Base-by-base conservation (phyloP, 1,140 invertebrate species). In the Habropoda laboriosa region DNA sequence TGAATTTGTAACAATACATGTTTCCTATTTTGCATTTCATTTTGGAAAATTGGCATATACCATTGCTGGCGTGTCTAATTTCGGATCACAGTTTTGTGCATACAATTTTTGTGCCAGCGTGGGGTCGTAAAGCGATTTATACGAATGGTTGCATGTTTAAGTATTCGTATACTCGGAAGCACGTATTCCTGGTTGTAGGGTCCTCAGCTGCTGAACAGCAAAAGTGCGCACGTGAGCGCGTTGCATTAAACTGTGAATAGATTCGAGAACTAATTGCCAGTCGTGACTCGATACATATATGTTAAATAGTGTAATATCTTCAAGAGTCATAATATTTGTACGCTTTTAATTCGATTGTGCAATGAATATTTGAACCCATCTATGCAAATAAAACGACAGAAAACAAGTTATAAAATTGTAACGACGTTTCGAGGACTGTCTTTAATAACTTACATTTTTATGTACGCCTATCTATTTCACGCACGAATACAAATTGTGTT, bases 161-260 rank as follows among this genome's bases (percentile, higher is more conserved):
- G 53, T 58, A 60, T 63, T 79, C 47, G 10, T 66, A n/a, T n/a
- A 45, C 42, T 18, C 21, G 47, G 24, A 64, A 51, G 58, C 42
- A 74, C 18, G 58, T 74, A 63, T 51, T 49, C 45, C 18, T 51
- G 8, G 24, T 74, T 51, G 35, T 47, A 55, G 40, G 67, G 53
- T 55, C 63, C 71, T 82, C 80, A 81, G 85, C 76, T 82, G 81
- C 42, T 81, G 80, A 64, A 83, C 86, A 60, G 70, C 61, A 83
- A 84, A 84, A 75, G 8, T 70, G 27, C 18, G n/a, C 55, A 35
- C 47, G 53, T 45, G 45, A 66, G 24, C 35, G 35, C 53, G 30
- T 18, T 42, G 5, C 7, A 32, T 40, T 51, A 27, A 74, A 72
- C 27, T 42, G 45, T 30, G n/a, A 74, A 51, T 63, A 63, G 27